These are phyloP conservation scores for Metallyticus violacea DNA, from an alignment of 2,888 invertebrate genomes.

Conservation along the genomic window DNA sequence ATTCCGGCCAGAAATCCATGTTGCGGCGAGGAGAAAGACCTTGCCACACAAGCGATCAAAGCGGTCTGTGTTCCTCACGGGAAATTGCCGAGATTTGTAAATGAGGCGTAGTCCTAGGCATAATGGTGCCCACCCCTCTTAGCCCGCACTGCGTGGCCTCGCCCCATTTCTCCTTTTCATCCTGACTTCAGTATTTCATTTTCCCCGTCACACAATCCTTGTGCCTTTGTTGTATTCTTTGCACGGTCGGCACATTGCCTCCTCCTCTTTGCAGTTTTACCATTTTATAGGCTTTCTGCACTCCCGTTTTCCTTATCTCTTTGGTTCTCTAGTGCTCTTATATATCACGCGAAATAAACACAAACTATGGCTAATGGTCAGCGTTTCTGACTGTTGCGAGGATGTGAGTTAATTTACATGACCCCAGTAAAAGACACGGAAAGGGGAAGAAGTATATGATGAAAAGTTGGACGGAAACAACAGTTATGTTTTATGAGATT, in stretches of 20 bases:
- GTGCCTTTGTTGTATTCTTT: neutral
- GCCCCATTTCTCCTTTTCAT: neutral
- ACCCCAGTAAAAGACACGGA: neutral
- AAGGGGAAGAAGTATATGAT: neutral
- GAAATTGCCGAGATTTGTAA: neutral
- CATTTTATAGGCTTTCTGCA: neutral
- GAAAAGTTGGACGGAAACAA: neutral
- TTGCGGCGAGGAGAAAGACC: neutral
- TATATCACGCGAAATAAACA: neutral
- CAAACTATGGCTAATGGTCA: neutral
- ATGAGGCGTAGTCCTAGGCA: neutral
- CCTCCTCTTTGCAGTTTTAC: neutral
- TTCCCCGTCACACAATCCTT: neutral
- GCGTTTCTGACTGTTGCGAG: neutral
- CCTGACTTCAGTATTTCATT: neutral
- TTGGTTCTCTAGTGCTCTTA: neutral
- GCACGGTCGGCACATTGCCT: neutral
- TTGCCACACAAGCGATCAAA: neutral
- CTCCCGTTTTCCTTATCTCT: neutral
- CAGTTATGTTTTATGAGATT: neutral
- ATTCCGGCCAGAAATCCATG: neutral
- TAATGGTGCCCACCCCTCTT: neutral
- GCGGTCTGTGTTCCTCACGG: neutral
- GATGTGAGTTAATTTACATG: neutral
- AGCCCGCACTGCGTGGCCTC: too few species aligned